Percentiles rank a stretch among this genome's conserved stretches.
phyloP scores from a whole-genome alignment of 2,797 vertebrate species.

The Xiphorhynchus erythropygius region DNA sequence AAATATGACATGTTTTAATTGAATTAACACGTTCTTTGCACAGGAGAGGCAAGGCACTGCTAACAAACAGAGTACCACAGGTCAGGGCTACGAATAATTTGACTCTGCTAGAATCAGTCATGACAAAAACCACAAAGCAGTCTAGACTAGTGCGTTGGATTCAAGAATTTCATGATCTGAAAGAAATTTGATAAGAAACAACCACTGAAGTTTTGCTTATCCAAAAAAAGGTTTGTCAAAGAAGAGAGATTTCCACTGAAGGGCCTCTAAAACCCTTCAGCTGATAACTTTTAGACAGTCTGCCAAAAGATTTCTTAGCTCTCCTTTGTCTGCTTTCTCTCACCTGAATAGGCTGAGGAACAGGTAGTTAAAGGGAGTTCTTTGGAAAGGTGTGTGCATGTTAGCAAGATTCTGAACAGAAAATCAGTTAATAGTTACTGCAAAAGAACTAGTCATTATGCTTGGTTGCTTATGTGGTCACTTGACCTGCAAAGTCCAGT shows the following conservation, averaged over 20 bases:
- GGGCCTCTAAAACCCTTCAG: not conserved
- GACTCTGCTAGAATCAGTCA: not conserved
- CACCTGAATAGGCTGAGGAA: not conserved
- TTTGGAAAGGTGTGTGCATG: rapidly evolving
- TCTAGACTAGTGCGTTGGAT: not conserved
- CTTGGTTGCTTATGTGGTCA: not conserved
- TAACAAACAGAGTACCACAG: not conserved
- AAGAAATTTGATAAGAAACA: not conserved
- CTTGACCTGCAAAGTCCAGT: not conserved
- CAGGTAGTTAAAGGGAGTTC: not conserved
- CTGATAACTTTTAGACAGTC: not conserved
- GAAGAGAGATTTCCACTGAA: not conserved
- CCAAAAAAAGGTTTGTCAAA: not conserved
- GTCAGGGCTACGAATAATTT: not conserved
- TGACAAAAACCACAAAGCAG: not conserved
- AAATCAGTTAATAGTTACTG: not conserved
- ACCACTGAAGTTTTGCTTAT: not conserved
- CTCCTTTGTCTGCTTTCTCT: not conserved
- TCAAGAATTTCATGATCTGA: not conserved
- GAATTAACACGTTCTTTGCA: not conserved
- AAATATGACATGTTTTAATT: not conserved
- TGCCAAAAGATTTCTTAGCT: not conserved
- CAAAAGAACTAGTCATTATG: not conserved
- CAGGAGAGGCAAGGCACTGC: not conserved
- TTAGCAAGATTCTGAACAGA: not conserved